Evolutionary conservation across 2,113 vertebrate species (phyloP), one percentile per base, ranked within the genome.

Genomic region (Acrocephalus arundinaceus): DNA sequence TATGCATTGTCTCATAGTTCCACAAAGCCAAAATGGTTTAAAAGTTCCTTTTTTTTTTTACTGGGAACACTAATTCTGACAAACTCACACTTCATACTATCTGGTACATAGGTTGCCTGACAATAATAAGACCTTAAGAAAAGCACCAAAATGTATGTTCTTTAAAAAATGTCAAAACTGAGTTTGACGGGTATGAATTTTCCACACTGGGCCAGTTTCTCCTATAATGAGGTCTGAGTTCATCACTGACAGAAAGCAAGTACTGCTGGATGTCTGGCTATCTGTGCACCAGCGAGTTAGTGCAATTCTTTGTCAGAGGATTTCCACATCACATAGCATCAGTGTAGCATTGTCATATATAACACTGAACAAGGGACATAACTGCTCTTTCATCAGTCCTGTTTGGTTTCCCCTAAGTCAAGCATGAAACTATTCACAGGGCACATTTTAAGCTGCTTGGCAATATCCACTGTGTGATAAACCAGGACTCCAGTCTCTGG

Each of bases 221-320:
- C 48, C n/a, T 77, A 9, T 83, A 93, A 84, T 27, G 79, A 93
- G 71, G 74, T 63, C 63, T 28, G 43, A 87, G 63, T 57, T 91
- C 71, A 77, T 46, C 90, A 48, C 63, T 88, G 78, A 79, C 85
- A 85, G 55, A 92, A 79, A 85, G 74, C 58, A 91, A 89, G 81
- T 79, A 62, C 77, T 2, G 2, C 74, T 70, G 67, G 43, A 51
- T 90, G n/a, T 48, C 62, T 66, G 78, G 16, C 83, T 88, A 49
- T 24, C 62, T 35, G 21, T 14, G 59, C 24, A 89, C 39, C 43
- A 74, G 63, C 0, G 0, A 62, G 51, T 80, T 59, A 62, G 82
- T 67, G 46, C 63, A 80, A 3, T 30, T 51, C 58, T 83, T 88
- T 77, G 55, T 70, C 4, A 2, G 46, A 85, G 59, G 55, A 85